These are phyloP conservation scores for Augochlora pura DNA, from an alignment of 1,140 invertebrate genomes.

Conservation along the genomic window DNA sequence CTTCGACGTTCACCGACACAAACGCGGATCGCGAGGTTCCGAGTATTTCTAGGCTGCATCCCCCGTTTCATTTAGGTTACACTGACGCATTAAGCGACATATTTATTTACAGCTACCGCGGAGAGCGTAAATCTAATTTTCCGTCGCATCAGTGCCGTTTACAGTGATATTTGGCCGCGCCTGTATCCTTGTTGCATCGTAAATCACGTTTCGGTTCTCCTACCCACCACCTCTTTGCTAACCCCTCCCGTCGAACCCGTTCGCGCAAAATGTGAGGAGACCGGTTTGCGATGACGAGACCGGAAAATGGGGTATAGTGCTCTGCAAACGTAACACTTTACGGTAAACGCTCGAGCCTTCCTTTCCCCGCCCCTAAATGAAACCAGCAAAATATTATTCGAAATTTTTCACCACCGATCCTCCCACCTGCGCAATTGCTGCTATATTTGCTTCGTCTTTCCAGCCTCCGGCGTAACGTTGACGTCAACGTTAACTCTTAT, in stretches of 20 bases:
- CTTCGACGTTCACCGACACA: not conserved
- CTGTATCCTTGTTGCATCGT: slow-evolving; percentile 39
- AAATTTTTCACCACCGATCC: not conserved
- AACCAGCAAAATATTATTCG: not conserved
- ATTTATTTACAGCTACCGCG: slow-evolving; percentile 69
- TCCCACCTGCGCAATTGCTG: too few relatives aligned
- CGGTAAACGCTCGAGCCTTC: not conserved
- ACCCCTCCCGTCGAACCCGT: not conserved
- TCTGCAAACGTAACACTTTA: slow-evolving; percentile 14
- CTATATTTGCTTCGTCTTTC: not conserved
- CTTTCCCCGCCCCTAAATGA: not conserved
- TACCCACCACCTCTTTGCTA: too few relatives aligned
- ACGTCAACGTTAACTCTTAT: too few relatives aligned
- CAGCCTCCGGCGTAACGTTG: too few relatives aligned
- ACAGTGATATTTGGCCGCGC: slow-evolving; percentile 59
- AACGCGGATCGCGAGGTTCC: too few relatives aligned
- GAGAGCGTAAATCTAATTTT: slow-evolving; percentile 68
- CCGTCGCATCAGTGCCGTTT: slow-evolving; percentile 68
- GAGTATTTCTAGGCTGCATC: not conserved
- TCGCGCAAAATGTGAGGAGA: slow-evolving; percentile 48
- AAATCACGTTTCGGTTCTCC: slow-evolving; percentile 52
- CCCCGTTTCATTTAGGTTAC: slow-evolving; percentile 24
- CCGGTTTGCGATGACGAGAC: slow-evolving; percentile 27
- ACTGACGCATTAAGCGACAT: slow-evolving; percentile 23
- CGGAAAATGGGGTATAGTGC: slow-evolving; percentile 44